phyloP scores from a whole-genome alignment of 2,888 invertebrate species.

The Omphaloscelis lunosa region DNA sequence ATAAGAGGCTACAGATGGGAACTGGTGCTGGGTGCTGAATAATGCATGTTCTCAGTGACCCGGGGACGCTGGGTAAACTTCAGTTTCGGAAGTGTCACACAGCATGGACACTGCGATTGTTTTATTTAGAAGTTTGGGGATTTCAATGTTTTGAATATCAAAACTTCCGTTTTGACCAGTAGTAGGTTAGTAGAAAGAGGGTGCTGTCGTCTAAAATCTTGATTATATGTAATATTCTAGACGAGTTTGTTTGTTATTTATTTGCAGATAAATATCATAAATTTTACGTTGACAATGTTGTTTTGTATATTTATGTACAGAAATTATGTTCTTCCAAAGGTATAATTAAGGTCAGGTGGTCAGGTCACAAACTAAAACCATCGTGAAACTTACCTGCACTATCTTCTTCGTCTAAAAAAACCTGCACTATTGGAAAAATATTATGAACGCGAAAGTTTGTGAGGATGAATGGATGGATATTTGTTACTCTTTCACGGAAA shows the following conservation, averaged over 20 bases:
- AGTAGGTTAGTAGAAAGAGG: background rate
- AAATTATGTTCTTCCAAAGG: background rate
- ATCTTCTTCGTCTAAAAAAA: too few species aligned
- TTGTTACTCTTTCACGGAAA: too few species aligned
- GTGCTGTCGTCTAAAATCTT: too few species aligned
- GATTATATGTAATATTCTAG: background rate
- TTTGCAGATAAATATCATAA: too few species aligned
- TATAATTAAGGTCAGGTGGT: background rate
- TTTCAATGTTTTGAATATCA: constrained; percentile 9
- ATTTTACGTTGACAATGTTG: background rate
- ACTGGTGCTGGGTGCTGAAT: constrained; percentile 65
- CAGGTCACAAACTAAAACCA: background rate
- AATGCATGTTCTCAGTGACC: constrained; percentile 66
- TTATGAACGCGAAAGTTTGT: too few species aligned
- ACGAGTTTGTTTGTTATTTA: background rate
- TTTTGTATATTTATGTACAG: background rate
- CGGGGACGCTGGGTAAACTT: constrained; percentile 57
- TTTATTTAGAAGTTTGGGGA: constrained; percentile 15
- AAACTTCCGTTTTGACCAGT: background rate
- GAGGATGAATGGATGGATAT: too few species aligned
- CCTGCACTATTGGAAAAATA: too few species aligned
- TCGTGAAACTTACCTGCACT: background rate
- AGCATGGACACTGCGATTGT: background rate
- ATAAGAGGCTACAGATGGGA: constrained; percentile 37
- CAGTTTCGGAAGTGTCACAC: constrained; percentile 5